A percentile compares a stretch with the other conserved stretches of the same genome.
Evolutionary conservation across 2,797 vertebrate species (phyloP).

Genomic region (Chrosomus eos): DNA sequence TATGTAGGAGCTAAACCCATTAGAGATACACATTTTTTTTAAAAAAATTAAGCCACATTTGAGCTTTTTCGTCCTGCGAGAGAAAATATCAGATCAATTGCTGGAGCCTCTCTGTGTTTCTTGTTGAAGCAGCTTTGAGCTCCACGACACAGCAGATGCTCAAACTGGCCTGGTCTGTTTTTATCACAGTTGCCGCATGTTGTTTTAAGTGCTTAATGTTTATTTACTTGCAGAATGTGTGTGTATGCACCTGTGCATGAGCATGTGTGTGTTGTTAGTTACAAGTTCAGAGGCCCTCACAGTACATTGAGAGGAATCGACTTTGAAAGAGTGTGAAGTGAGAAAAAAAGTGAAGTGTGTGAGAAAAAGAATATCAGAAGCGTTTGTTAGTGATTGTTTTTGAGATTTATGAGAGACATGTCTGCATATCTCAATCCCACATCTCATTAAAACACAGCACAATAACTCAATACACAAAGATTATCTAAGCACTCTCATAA

Average conservation of each 20-base stretch:
- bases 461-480: conserved; percentile 18
- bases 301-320: not conserved
- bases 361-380: not conserved
- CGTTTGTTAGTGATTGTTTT: not conserved
- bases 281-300: not conserved
- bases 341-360: too few species aligned
- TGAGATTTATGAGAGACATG: not conserved
- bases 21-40: not conserved
- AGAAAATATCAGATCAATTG: not conserved
- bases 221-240: conserved; percentile 58
- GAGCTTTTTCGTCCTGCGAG: not conserved
- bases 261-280: conserved; percentile 28
- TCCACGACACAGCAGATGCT: conserved; percentile 50
- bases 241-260: conserved; percentile 37
- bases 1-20: not conserved
- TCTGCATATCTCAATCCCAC: not conserved
- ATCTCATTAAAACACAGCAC: conserved; percentile 2
- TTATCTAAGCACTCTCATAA: conserved; percentile 38
- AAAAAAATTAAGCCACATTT: not conserved
- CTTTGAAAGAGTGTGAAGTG: not conserved
- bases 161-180: conserved; percentile 57
- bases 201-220: conserved; percentile 61
- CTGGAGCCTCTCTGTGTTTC: not conserved
- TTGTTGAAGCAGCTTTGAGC: conserved; percentile 25
- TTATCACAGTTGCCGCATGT: conserved; percentile 61